Evolutionary conservation across 2,888 invertebrate genomes (phyloP).

Genomic region (Scaptodrosophila latifasciaeformis): DNA sequence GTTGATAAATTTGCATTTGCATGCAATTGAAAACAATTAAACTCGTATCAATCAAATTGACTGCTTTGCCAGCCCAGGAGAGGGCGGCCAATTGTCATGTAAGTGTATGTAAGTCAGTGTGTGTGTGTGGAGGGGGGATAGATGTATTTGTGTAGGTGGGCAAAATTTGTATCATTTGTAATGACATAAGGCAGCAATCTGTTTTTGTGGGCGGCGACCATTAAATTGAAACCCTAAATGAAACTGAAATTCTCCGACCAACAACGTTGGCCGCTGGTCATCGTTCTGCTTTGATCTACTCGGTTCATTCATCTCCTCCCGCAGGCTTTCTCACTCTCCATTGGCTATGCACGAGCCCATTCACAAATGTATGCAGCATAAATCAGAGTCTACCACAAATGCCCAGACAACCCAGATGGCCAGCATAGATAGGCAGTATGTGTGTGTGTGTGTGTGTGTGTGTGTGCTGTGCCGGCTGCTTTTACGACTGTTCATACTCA

Average conservation of each 20-base stretch:
- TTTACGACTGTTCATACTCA: too few relatives aligned
- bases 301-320: conserved; percentile 3
- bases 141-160: background rate
- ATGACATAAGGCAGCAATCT: conserved; percentile 38
- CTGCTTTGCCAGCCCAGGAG: background rate
- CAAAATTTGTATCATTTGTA: conserved; percentile 26
- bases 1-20: conserved; percentile 28
- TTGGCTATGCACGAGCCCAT: background rate
- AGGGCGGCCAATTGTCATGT: background rate
- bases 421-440: too few relatives aligned
- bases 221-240: conserved; percentile 28
- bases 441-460: too few relatives aligned
- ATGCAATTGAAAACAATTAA: conserved; percentile 59
- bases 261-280: too few relatives aligned
- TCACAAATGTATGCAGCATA: conserved; percentile 34
- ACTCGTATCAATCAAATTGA: conserved; percentile 45
- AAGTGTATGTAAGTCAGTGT: background rate
- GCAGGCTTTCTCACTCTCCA: background rate
- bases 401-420: background rate
- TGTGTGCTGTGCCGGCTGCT: too few relatives aligned
- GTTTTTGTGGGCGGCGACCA: conserved; percentile 28
- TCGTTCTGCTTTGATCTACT: conserved; percentile 1
- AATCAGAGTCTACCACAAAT: conserved; percentile 21
- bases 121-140: background rate
- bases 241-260: conserved; percentile 5